These are phyloP conservation scores for Eremobia ochroleuca DNA, from an alignment of 2,888 invertebrate species.

Conservation along the genomic window DNA sequence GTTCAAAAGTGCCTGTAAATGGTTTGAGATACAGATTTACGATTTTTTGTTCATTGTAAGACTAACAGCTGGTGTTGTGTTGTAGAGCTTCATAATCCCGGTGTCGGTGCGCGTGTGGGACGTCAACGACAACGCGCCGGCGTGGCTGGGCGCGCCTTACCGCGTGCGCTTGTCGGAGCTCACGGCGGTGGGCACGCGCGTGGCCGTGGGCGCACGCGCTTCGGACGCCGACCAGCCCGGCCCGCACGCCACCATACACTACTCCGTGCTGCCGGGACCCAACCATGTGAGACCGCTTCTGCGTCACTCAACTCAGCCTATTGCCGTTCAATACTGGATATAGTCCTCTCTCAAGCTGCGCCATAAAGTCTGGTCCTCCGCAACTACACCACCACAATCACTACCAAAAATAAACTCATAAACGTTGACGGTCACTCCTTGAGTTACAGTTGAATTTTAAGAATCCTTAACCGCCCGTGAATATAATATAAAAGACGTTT, in stretches of 20 bases:
- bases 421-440: no score
- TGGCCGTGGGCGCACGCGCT: constrained; percentile 95
- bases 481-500: not conserved
- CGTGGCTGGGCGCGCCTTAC: constrained; percentile 95
- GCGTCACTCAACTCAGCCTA: not conserved
- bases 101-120: constrained; percentile 96
- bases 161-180: constrained; percentile 96
- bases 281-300: constrained; percentile 91
- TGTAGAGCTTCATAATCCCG: constrained; percentile 94
- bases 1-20: not conserved
- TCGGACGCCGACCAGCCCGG: constrained; percentile 96
- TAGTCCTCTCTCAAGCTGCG: no score
- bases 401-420: not conserved
- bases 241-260: constrained; percentile 96
- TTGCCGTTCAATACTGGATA: not conserved
- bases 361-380: no score
- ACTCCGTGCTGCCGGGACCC: constrained; percentile 95
- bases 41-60: not conserved
- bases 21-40: not conserved
- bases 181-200: constrained; percentile 93
- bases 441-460: not conserved
- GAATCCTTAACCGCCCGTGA: not conserved
- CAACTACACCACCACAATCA: not conserved
- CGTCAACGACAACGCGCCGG: constrained; percentile 97
- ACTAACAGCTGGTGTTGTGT: not conserved